Evolutionary conservation across 2,888 invertebrate genomes (phyloP).

Genomic region (Selenia dentaria): DNA sequence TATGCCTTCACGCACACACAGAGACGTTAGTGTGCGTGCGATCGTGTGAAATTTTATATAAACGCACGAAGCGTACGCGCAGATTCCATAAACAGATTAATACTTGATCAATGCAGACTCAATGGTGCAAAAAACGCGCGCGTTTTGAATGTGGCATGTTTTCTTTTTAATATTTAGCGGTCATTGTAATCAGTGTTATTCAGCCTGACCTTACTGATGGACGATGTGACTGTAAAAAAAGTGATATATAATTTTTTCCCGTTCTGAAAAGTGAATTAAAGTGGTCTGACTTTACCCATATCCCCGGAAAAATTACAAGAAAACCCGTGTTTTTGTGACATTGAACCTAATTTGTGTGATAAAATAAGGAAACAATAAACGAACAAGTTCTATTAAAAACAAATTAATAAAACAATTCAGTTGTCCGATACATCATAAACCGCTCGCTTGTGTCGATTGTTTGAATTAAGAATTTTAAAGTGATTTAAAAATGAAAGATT

Average conservation of each 20-base stretch:
- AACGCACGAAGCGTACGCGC: slow-evolving; percentile 19
- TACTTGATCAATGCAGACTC: slow-evolving; percentile 30
- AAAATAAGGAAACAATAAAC: slow-evolving; percentile 9
- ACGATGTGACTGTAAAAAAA: slow-evolving; percentile 6
- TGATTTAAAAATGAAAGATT: slow-evolving; percentile 83
- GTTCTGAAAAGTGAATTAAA: neutral
- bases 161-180: slow-evolving; percentile 8
- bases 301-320: neutral
- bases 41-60: slow-evolving; percentile 36
- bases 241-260: neutral
- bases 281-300: neutral
- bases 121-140: slow-evolving; percentile 28
- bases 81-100: slow-evolving; percentile 30
- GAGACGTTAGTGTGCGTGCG: slow-evolving; percentile 22
- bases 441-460: neutral
- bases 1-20: slow-evolving; percentile 7
- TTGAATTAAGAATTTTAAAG: slow-evolving; percentile 1
- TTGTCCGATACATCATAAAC: neutral
- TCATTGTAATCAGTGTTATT: neutral
- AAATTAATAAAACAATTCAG: slow-evolving; percentile 12
- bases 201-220: neutral
- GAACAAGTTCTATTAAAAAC: slow-evolving; percentile 16
- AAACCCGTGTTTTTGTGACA: slow-evolving; percentile 5
- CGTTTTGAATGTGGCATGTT: slow-evolving; percentile 32
- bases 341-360: slow-evolving; percentile 5